Percentiles rank a stretch among this genome's conserved stretches.
Evolutionary conservation across 2,888 invertebrate species (phyloP).

Genomic region (Eurois occulta): DNA sequence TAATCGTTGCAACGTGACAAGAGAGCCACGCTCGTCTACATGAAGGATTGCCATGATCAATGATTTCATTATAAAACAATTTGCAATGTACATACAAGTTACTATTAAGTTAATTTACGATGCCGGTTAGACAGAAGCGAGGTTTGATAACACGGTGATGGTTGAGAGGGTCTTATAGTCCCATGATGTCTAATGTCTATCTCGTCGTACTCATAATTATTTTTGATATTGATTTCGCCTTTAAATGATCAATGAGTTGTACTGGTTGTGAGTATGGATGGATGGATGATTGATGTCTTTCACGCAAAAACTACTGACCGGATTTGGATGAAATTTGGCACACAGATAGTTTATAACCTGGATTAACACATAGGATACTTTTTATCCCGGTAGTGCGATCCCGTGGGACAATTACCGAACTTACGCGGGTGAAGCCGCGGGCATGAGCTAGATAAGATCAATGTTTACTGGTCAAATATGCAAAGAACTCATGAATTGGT

Average conservation of each 20-base stretch:
- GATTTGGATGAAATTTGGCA: too few relatives aligned
- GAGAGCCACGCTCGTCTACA: conserved; percentile 63
- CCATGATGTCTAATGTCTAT: not conserved
- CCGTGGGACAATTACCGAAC: too few relatives aligned
- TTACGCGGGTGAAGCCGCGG: too few relatives aligned
- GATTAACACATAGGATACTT: too few relatives aligned
- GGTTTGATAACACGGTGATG: conserved; percentile 37
- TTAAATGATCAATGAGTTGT: not conserved
- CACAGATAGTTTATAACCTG: too few relatives aligned
- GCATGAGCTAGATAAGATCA: not conserved
- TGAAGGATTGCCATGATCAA: conserved; percentile 59
- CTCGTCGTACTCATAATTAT: not conserved
- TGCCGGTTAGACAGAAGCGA: conserved; percentile 49
- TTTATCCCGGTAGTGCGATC: too few relatives aligned
- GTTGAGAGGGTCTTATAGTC: conserved; percentile 16
- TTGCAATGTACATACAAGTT: conserved; percentile 56
- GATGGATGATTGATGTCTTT: too few relatives aligned
- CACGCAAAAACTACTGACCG: too few relatives aligned
- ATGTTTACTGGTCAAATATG: not conserved
- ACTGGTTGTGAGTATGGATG: too few relatives aligned
- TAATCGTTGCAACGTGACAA: conserved; percentile 72
- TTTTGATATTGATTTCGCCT: not conserved
- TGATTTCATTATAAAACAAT: conserved; percentile 64
- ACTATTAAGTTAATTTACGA: conserved; percentile 61
- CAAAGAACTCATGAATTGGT: not conserved